These are phyloP conservation scores for Stichopus horrens DNA, from an alignment of 53 echinoderm and acorn worm genomes.

Conservation along the genomic window DNA sequence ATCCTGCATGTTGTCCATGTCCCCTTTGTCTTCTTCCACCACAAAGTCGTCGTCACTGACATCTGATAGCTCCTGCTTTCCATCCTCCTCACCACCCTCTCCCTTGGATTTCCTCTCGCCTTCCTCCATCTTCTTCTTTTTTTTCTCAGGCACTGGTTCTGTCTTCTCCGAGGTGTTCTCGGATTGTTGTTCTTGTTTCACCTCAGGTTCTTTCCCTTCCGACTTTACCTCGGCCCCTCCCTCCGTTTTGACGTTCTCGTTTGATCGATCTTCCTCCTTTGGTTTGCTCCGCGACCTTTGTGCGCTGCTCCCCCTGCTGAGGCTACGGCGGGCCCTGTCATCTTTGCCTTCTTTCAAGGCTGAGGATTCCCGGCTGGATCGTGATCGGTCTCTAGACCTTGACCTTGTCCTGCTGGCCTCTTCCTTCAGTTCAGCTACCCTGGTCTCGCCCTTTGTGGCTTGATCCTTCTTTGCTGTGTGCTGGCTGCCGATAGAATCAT, in stretches of 20 bases:
- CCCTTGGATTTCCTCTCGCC: constrained; percentile 6
- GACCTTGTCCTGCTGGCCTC: constrained; percentile 35
- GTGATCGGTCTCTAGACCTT: constrained; percentile 29
- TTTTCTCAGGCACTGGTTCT: constrained; percentile 53
- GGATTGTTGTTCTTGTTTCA: neutral
- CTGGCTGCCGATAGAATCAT: constrained; percentile 47
- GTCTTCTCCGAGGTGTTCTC: constrained; percentile 9
- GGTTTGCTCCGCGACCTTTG: constrained; percentile 22
- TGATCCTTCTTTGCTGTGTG: constrained; percentile 4
- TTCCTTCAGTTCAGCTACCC: constrained; percentile 17
- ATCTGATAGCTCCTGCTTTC: constrained; percentile 71
- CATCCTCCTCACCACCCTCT: constrained; percentile 48
- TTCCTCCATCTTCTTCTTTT: constrained; percentile 43
- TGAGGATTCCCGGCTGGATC: constrained; percentile 36
- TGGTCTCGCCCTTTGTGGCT: constrained; percentile 1
- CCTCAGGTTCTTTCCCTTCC: neutral
- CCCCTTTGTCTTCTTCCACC: constrained; percentile 46
- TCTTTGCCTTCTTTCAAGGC: constrained; percentile 24
- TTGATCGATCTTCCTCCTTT: neutral
- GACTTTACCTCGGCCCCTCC: constrained; percentile 5
- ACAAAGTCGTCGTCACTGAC: constrained; percentile 83
- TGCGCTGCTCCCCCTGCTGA: constrained; percentile 9
- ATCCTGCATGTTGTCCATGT: neutral
- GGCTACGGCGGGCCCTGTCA: constrained; percentile 6
- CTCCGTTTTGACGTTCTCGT: constrained; percentile 22